Percentiles rank a stretch among this genome's conserved stretches.
These are phyloP conservation scores for Triplophysa siluroides DNA, from an alignment of 2,113 vertebrate species.

Conservation along the genomic window DNA sequence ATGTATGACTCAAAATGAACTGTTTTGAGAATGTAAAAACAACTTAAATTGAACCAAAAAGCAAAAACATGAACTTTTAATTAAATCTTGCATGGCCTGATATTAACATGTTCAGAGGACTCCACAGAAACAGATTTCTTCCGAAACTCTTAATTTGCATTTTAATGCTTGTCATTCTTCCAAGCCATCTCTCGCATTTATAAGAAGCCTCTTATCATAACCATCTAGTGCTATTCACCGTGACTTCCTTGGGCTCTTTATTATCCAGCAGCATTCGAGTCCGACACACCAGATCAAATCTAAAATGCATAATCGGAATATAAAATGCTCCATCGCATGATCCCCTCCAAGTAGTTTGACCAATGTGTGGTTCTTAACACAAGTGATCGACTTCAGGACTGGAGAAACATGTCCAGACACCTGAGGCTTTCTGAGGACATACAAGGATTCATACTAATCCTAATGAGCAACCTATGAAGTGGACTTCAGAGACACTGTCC, in stretches of 20 bases:
- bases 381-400: background rate
- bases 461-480: slow-evolving; percentile 7
- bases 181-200: slow-evolving; percentile 11
- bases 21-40: no score
- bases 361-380: background rate
- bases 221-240: slow-evolving; percentile 12
- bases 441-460: background rate
- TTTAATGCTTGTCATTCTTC: slow-evolving; percentile 9
- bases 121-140: background rate
- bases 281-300: background rate
- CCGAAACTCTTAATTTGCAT: background rate
- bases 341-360: background rate
- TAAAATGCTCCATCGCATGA: background rate
- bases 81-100: background rate
- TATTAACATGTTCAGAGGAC: background rate
- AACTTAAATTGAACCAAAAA: background rate
- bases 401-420: background rate
- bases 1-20: background rate
- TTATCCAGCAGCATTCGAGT: slow-evolving; percentile 12
- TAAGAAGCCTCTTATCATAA: slow-evolving; percentile 11
- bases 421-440: background rate
- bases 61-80: background rate
- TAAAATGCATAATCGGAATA: slow-evolving; percentile 26
- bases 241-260: background rate
- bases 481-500: slow-evolving; percentile 5